phyloP scores from a whole-genome alignment of 2,797 vertebrate genomes.

The Esox masquinongy region DNA sequence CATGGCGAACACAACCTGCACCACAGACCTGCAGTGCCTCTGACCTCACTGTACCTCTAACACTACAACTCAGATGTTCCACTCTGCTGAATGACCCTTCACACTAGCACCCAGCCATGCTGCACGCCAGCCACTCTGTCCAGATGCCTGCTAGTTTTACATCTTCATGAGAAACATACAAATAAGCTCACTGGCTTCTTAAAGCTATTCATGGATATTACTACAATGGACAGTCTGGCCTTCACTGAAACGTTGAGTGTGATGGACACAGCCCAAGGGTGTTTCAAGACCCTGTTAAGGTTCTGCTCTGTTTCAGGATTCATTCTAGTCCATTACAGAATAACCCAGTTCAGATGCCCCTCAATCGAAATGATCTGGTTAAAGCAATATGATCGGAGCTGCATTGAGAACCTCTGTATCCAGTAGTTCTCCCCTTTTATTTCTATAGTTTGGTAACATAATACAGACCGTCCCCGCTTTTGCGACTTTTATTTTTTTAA shows the following conservation, averaged over 20 bases:
- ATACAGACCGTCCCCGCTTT: slow-evolving; percentile 32
- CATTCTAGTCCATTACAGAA: slow-evolving; percentile 25
- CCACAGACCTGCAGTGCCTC: slow-evolving; percentile 19
- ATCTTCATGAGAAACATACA: not conserved
- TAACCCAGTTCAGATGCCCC: slow-evolving; percentile 28
- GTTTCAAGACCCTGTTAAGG: slow-evolving; percentile 16
- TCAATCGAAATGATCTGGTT: not conserved
- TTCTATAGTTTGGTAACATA: slow-evolving; percentile 25
- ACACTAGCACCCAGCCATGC: slow-evolving; percentile 17
- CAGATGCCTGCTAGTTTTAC: not conserved
- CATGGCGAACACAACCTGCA: slow-evolving; percentile 43
- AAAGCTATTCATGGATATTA: not conserved
- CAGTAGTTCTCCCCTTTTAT: not conserved
- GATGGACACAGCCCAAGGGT: not conserved
- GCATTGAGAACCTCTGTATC: not conserved
- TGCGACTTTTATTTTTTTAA: slow-evolving; percentile 55
- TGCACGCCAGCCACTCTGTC: slow-evolving; percentile 20
- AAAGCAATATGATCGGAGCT: slow-evolving; percentile 23
- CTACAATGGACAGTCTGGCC: not conserved
- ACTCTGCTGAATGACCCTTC: slow-evolving; percentile 24
- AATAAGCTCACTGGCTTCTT: not conserved
- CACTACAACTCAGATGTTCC: slow-evolving; percentile 21
- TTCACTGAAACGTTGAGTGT: not conserved
- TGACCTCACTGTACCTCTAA: slow-evolving; percentile 31
- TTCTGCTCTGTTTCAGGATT: slow-evolving; percentile 21